Percentiles rank a stretch among this genome's conserved stretches.
These are phyloP conservation scores for Polietes domitor DNA, from an alignment of 2,888 invertebrate genomes.

Conservation along the genomic window DNA sequence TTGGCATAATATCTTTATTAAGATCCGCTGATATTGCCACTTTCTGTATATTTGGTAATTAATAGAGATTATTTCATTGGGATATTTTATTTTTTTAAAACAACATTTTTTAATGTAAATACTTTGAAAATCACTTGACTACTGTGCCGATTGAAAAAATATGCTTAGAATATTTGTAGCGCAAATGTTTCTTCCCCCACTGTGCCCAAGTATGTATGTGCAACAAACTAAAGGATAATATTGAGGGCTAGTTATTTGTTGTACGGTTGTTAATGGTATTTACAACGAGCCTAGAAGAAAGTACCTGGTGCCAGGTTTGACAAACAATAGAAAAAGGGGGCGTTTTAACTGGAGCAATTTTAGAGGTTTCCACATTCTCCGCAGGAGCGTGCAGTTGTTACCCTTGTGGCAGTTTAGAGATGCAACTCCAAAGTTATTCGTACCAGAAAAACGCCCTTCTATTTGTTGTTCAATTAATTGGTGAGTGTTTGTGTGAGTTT, in stretches of 20 bases:
- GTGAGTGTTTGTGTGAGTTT: slow-evolving; percentile 29
- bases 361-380: slow-evolving; percentile 46
- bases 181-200: too few relatives aligned
- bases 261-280: slow-evolving; percentile 16
- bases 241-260: neutral
- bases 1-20: too few relatives aligned
- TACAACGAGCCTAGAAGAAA: slow-evolving; percentile 46
- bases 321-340: slow-evolving; percentile 58
- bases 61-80: too few relatives aligned
- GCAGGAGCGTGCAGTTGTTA: slow-evolving; percentile 46
- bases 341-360: slow-evolving; percentile 65
- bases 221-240: slow-evolving; percentile 7
- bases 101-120: too few relatives aligned
- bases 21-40: too few relatives aligned
- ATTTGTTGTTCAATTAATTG: slow-evolving; percentile 65
- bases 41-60: too few relatives aligned
- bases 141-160: too few relatives aligned
- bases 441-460: slow-evolving; percentile 59
- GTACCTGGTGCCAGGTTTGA: neutral
- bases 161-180: too few relatives aligned
- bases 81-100: too few relatives aligned
- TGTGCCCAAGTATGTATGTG: neutral
- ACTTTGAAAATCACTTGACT: too few relatives aligned
- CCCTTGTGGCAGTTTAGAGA: neutral
- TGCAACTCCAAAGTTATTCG: slow-evolving; percentile 32